Evolutionary conservation across 23 tunicate genomes (phyloP).

Genomic region (Ascidia mentula): DNA sequence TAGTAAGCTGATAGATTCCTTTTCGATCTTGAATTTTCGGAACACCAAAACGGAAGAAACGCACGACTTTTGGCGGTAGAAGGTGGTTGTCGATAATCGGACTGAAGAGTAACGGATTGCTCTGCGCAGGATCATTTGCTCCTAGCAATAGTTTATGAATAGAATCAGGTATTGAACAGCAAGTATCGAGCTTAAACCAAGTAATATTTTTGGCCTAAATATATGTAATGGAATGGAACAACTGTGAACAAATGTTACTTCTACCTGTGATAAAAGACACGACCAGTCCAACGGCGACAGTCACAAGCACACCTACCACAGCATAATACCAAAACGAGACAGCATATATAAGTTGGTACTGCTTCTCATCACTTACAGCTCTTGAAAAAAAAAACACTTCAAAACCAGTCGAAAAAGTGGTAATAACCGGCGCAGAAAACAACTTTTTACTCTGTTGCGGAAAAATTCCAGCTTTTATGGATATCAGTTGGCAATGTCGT

Average conservation of each 20-base stretch:
- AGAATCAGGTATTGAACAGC: background rate
- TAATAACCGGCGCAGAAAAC: no score
- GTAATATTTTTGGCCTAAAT: background rate
- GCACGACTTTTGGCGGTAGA: constrained; percentile 28
- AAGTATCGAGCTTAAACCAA: background rate
- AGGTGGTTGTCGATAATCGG: constrained; percentile 43
- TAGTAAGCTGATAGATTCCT: background rate
- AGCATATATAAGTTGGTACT: constrained; percentile 11
- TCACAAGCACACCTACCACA: background rate
- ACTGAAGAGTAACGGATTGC: constrained; percentile 25
- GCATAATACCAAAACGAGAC: constrained; percentile 44
- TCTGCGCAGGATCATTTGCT: constrained; percentile 21
- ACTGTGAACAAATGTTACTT: no score
- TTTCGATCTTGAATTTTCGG: background rate
- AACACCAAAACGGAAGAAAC: constrained; percentile 51
- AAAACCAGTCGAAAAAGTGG: no score
- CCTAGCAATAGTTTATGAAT: constrained; percentile 17
- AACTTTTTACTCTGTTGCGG: no score
- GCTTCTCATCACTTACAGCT: no score
- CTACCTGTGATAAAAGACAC: constrained; percentile 45
- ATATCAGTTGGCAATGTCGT: no score
- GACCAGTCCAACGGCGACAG: constrained; percentile 18
- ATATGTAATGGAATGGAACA: no score
- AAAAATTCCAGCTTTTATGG: no score
- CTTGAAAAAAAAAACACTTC: no score